Evolutionary conservation across 1,140 invertebrate genomes (phyloP).

Genomic region (Hylyphantes graminicola): DNA sequence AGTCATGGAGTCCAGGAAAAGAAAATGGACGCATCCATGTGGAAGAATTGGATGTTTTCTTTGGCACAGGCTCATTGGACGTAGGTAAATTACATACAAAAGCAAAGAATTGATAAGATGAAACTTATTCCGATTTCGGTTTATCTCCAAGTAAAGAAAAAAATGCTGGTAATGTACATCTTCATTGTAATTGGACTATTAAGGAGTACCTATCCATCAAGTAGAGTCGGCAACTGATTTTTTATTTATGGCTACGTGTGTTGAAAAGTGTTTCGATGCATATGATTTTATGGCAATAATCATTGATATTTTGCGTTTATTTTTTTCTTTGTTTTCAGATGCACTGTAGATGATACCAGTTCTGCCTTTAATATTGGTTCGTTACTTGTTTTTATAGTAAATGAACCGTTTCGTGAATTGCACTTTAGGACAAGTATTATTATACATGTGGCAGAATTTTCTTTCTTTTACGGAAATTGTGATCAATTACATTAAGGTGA

Average conservation of each 20-base stretch:
- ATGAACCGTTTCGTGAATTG: constrained; percentile 17
- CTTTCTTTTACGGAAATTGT: too few relatives aligned
- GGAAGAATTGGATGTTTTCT: constrained; percentile 33
- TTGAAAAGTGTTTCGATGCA: background rate
- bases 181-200: constrained; percentile 9
- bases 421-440: background rate
- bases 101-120: background rate
- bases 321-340: constrained; percentile 22
- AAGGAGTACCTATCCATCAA: too few relatives aligned
- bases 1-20: background rate
- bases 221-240: background rate
- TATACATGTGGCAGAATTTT: too few relatives aligned
- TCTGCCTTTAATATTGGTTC: background rate
- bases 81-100: constrained; percentile 25
- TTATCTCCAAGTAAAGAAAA: constrained; percentile 17
- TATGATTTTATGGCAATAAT: constrained; percentile 8
- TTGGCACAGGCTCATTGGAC: background rate
- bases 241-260: constrained; percentile 20
- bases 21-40: constrained; percentile 33
- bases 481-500: too few relatives aligned
- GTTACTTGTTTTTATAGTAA: constrained; percentile 26
- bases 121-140: background rate
- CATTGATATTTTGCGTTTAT: constrained; percentile 7
- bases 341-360: background rate
- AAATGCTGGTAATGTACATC: constrained; percentile 37